phyloP scores from a whole-genome alignment of 2,888 invertebrate species.

The Zaprionus lineosus region DNA sequence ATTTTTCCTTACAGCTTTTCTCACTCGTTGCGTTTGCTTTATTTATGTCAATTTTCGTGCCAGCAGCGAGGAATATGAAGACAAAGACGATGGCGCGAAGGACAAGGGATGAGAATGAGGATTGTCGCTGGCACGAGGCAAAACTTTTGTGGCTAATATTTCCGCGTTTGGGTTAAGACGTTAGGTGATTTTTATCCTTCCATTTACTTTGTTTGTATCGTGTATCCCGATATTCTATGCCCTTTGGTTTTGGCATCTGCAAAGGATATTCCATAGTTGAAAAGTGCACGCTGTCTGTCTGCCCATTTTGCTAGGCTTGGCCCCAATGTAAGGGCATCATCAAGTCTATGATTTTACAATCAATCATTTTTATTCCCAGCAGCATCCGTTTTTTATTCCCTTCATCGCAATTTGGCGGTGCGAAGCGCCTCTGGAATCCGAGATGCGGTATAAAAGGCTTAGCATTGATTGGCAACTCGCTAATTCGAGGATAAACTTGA shows the following conservation, averaged over 20 bases:
- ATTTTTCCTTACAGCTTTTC: slow-evolving; percentile 45
- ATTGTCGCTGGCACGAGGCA: slow-evolving; percentile 32
- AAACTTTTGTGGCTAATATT: slow-evolving; percentile 55
- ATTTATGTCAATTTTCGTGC: slow-evolving; percentile 64
- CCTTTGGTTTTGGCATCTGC: too few species aligned
- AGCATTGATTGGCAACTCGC: slow-evolving; percentile 33
- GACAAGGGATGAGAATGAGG: slow-evolving; percentile 8
- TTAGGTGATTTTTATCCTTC: slow-evolving; percentile 29
- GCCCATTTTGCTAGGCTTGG: too few species aligned
- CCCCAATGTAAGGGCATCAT: too few species aligned
- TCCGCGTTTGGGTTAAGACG: slow-evolving; percentile 53
- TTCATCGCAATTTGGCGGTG: too few species aligned
- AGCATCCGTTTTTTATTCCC: too few species aligned
- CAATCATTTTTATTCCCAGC: too few species aligned
- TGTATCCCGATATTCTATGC: slow-evolving; percentile 5
- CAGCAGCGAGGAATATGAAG: slow-evolving; percentile 16
- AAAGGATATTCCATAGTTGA: too few species aligned
- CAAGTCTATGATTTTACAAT: too few species aligned
- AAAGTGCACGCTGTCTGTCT: too few species aligned
- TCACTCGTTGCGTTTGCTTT: slow-evolving; percentile 53
- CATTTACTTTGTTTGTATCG: background rate
- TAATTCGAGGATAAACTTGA: slow-evolving; percentile 27
- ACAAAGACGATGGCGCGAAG: slow-evolving; percentile 2
- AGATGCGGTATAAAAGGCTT: slow-evolving; percentile 41
- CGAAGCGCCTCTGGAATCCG: slow-evolving; percentile 23